Conservation (phyloP, 2,888 invertebrate genomes). For the Drosophila paramelanica region DNA sequence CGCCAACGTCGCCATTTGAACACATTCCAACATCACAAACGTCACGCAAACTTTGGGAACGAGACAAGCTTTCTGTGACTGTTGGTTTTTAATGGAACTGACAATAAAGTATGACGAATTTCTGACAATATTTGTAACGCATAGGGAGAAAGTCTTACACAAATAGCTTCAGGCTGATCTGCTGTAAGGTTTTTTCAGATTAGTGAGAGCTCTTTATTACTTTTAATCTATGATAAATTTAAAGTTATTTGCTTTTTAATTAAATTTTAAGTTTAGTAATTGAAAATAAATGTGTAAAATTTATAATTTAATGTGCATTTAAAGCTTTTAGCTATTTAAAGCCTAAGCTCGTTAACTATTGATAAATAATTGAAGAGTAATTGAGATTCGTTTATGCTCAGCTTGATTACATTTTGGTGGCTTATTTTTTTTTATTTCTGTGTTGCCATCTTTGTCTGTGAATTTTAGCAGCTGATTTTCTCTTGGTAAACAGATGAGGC, state of each 20-base stretch:
- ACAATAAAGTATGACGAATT: conserved; percentile 49
- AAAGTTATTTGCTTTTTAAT: not conserved
- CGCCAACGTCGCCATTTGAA: conserved; percentile 60
- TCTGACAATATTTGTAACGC: conserved; percentile 25
- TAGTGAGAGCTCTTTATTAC: too few relatives aligned
- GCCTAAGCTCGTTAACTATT: too few relatives aligned
- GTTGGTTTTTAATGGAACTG: conserved; percentile 48
- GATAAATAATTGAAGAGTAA: conserved; percentile 4
- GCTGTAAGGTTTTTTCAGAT: not conserved
- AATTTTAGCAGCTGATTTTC: conserved; percentile 76
- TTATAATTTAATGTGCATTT: too few relatives aligned
- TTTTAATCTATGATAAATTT: too few relatives aligned
- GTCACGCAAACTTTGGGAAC: conserved; percentile 50
- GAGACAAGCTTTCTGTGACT: conserved; percentile 32
- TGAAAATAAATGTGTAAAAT: not conserved
- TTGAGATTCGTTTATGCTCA: conserved; percentile 16
- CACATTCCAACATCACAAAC: conserved; percentile 62
- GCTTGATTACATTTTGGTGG: conserved; percentile 16
- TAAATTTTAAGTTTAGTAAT: not conserved
- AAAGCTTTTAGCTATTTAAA: too few relatives aligned
- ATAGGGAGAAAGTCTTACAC: not conserved
- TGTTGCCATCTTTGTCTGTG: conserved; percentile 53
- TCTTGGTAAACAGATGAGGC: conserved; percentile 67
- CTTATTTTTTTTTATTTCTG: not conserved
- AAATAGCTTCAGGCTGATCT: conserved; percentile 15